Evolutionary conservation across 1,140 invertebrate genomes (phyloP).

Genomic region (Tetragonula clypearis): DNA sequence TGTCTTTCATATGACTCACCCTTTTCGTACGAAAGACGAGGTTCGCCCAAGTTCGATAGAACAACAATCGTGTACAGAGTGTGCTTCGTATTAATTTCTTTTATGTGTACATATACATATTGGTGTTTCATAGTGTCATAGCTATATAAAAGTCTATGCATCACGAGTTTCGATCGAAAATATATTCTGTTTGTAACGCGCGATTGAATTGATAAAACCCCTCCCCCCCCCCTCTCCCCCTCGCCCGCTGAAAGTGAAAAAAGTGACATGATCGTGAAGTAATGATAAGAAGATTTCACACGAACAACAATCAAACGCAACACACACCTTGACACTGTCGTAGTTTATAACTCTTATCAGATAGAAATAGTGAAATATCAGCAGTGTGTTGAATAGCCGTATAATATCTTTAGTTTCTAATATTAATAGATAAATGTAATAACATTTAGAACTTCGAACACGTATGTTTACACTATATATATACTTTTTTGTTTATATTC

Average conservation of each 20-base stretch:
- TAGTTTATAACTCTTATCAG: slow-evolving; percentile 8
- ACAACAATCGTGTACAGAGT: background rate
- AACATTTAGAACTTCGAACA: slow-evolving; percentile 44
- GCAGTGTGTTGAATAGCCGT: slow-evolving; percentile 45
- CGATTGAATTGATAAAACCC: background rate
- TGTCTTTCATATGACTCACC: background rate
- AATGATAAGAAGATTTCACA: background rate
- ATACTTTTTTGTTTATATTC: slow-evolving; percentile 67
- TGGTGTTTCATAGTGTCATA: slow-evolving; percentile 6
- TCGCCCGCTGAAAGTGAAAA: no score
- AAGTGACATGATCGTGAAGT: no score
- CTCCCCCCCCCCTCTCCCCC: no score
- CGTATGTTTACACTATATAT: slow-evolving; percentile 47
- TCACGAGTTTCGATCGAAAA: background rate
- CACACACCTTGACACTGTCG: background rate
- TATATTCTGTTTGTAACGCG: background rate
- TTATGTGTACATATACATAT: background rate
- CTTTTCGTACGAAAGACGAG: background rate
- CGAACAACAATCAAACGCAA: background rate
- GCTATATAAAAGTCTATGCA: background rate
- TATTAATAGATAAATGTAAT: slow-evolving; percentile 12
- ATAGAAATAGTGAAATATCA: slow-evolving; percentile 46
- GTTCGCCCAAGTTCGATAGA: slow-evolving; percentile 10
- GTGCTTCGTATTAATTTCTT: background rate
- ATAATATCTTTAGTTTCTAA: slow-evolving; percentile 29